A percentile compares a stretch with the other conserved stretches of the same genome.
These are phyloP conservation scores for Sebastes itinus DNA, from an alignment of 2,797 vertebrate species.

Conservation along the genomic window DNA sequence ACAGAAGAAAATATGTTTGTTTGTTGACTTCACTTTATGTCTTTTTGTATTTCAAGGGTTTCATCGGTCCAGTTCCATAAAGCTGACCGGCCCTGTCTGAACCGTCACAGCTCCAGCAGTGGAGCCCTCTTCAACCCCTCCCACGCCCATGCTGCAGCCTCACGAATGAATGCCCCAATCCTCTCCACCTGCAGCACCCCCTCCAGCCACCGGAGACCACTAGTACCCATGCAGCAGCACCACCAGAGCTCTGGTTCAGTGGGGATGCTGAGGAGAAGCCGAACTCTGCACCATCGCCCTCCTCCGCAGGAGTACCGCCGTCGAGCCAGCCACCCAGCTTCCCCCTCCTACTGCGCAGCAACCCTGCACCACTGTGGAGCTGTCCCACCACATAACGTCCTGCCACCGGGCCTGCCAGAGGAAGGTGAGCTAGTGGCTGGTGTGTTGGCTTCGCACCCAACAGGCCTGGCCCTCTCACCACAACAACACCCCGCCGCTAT, in stretches of 20 bases:
- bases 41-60: constrained; percentile 62
- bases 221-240: constrained; percentile 63
- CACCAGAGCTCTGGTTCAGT: constrained; percentile 67
- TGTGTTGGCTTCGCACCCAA: constrained; percentile 48
- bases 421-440: constrained; percentile 51
- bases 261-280: constrained; percentile 81
- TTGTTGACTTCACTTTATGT: not conserved
- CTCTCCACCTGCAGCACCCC: constrained; percentile 84
- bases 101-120: constrained; percentile 82
- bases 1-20: not conserved
- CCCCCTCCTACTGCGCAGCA: constrained; percentile 78
- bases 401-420: constrained; percentile 47
- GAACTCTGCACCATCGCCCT: constrained; percentile 80
- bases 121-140: constrained; percentile 79
- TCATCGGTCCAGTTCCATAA: constrained; percentile 82
- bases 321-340: constrained; percentile 82
- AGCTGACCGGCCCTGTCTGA: constrained; percentile 79
- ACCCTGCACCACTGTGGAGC: constrained; percentile 76
- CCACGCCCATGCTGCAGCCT: constrained; percentile 49
- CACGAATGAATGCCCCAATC: constrained; percentile 57
- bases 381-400: constrained; percentile 25
- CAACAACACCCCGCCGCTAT: constrained; percentile 56
- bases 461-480: constrained; percentile 49
- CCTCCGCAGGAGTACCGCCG: constrained; percentile 78
- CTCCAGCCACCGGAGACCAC: constrained; percentile 77